Evolutionary conservation across 2,113 vertebrate species (phyloP), one percentile per base, ranked within the genome.

Genomic region (Panurus biarmicus): DNA sequence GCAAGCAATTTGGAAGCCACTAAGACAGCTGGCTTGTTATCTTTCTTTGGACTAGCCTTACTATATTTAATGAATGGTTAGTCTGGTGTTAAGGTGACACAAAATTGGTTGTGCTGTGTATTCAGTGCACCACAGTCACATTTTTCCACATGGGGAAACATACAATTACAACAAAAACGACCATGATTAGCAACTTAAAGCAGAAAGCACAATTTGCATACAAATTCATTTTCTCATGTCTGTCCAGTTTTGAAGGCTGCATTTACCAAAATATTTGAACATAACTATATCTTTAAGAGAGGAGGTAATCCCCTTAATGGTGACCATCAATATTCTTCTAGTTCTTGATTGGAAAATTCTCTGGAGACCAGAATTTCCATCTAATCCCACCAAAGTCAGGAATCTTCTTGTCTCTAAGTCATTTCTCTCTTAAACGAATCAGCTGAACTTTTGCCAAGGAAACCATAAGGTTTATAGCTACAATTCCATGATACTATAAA

Each of bases 11-110:
- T 94, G 87, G 81, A 95, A 87, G 57, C 81, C 70, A 83, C 38
- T 29, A 56, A 95, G 74, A 73, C 87, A 95, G 50, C 66, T 91
- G 93, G 78, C 51, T 93, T 95, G 58, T 89, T 85, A 87, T 76
- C 50, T 85, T 35, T 87, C 93, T 91, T 94, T 95, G 93, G 87
- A 85, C 67, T 87, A 83, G 26, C 38, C 79, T 91, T 94, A 70
- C 62, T 83, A 17, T 58, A 40, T 75, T 94, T 87, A 96, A 95
- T 93, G 76, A 91, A 91, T 85, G 40, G 62, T 58, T 92, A 96
- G 48, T 24, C n/a, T 94, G 57, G 89, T 93, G 54, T 89, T 93
- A 94, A 91, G 66, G 71, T 0, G 40, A 93, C 78, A 80, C 60
- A 74, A 77, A 73, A 91, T 78, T 73, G 31, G 51, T 73, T 70